Evolutionary conservation across 2,888 invertebrate species (phyloP), one percentile per base, ranked within the genome.

Genomic region (Parnassius glacialis): DNA sequence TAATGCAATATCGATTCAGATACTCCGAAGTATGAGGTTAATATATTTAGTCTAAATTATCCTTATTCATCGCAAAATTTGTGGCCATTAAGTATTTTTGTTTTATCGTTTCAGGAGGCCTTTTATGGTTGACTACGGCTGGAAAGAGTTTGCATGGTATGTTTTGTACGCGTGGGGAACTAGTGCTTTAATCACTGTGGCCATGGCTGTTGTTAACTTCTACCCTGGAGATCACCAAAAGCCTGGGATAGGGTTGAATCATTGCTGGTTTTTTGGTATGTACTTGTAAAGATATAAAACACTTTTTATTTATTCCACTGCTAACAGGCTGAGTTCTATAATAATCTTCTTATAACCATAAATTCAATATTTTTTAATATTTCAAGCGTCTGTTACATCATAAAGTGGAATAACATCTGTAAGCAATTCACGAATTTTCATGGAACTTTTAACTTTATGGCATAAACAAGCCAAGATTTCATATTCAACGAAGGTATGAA

Each of bases 191-290:
- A 87, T 94, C n/a, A 85, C 94, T 0, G 63, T 89, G 0, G 70
- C 83, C 0, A 80, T 93, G 66, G 76, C 93, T 1, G 76, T 92
- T 1, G 83, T 93, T 1, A 93, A 94, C 71, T 89, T 91, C 65
- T 71, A 84, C 1, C 90, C 93, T 0, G 93, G 93, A 0, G 65
- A 75, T 3, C 93, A 93, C 61, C 61, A 84, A 5, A 92, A 87
- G 61, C 94, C 94, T 0, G 91, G 93, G 12, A 92, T 95, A 44
- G 94, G 94, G 2, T 80, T 92, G 11, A 74, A 72, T 11, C 85
- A 80, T 54, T 95, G 95, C 77, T 95, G 95, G 95, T 95, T 95
- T 74, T 80, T 83, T 65, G 87, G 95, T 95, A 78, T 51, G 63
- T 48, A 47, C n/a, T 34, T 34, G 34, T 34, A 34, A 34, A 34